Evolutionary conservation across 1,140 invertebrate species (phyloP).

Genomic region (Phortica variegata): DNA sequence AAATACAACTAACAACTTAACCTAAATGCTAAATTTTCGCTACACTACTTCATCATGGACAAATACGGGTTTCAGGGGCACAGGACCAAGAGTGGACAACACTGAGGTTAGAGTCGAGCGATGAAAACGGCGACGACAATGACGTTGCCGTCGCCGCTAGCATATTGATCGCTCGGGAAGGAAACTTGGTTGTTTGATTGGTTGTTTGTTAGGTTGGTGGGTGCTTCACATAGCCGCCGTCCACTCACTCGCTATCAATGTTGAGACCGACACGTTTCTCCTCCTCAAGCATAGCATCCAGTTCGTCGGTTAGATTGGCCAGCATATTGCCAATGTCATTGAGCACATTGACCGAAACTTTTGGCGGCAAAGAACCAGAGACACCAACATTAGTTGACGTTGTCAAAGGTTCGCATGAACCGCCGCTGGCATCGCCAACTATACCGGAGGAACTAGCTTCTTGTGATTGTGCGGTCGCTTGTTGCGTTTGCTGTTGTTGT

Average conservation of each 20-base stretch:
- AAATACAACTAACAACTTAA: conserved; percentile 6
- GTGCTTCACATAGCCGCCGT: neutral
- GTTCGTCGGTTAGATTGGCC: conserved; percentile 88
- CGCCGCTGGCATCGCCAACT: conserved; percentile 3
- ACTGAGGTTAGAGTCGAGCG: too few relatives aligned
- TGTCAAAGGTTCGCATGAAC: conserved; percentile 7
- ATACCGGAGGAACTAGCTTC: neutral
- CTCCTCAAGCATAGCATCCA: conserved; percentile 92
- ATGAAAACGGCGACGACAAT: too few relatives aligned
- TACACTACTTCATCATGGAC: conserved; percentile 32
- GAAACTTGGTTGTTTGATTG: conserved; percentile 22
- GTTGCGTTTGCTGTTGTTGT: conserved; percentile 2
- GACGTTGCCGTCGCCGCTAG: too few relatives aligned
- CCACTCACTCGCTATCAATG: conserved; percentile 59
- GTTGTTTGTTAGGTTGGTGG: conserved; percentile 10
- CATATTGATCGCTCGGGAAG: too few relatives aligned
- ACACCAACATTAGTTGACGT: conserved; percentile 1
- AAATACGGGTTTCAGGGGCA: conserved; percentile 11
- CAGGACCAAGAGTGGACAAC: neutral
- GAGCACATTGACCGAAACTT: conserved; percentile 83
- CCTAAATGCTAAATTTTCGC: conserved; percentile 37
- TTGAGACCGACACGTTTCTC: conserved; percentile 79
- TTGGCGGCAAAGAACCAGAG: conserved; percentile 24
- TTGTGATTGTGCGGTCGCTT: conserved; percentile 1
- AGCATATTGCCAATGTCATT: conserved; percentile 97